Evolutionary conservation across 1,140 invertebrate genomes (phyloP).

Genomic region (Formica selysi): DNA sequence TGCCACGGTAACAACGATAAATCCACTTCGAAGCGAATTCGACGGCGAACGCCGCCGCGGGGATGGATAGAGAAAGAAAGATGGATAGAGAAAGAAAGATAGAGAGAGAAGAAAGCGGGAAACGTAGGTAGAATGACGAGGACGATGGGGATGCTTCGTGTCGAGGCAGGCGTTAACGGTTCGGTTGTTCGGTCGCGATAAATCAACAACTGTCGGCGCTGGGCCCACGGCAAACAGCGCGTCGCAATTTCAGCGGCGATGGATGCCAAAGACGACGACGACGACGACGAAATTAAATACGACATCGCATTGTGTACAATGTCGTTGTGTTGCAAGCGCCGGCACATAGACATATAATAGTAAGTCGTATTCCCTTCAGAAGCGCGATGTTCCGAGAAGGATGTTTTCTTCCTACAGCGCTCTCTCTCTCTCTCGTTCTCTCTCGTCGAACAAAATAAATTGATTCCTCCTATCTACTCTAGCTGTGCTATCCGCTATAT

Average conservation of each 20-base stretch:
- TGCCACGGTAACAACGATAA: constrained; percentile 64
- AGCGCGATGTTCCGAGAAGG: constrained; percentile 27
- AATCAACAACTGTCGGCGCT: constrained; percentile 70
- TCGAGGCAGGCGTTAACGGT: constrained; percentile 71
- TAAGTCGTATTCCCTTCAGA: constrained; percentile 30
- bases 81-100: background rate
- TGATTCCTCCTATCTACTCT: constrained; percentile 32
- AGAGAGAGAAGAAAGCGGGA: constrained; percentile 30
- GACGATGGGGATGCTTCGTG: constrained; percentile 63
- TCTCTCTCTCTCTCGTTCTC: background rate
- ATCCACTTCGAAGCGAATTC: constrained; percentile 63
- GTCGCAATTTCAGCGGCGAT: constrained; percentile 62
- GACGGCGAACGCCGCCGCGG: constrained; percentile 41
- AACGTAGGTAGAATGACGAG: constrained; percentile 48
- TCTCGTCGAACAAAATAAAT: constrained; percentile 32
- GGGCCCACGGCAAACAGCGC: constrained; percentile 68
- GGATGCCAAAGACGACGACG: constrained; percentile 62
- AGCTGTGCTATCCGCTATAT: constrained; percentile 8
- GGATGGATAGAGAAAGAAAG: constrained; percentile 14
- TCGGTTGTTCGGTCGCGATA: constrained; percentile 68
- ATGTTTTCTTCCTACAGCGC: constrained; percentile 33
- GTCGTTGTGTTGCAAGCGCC: constrained; percentile 19
- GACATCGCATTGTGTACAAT: constrained; percentile 55
- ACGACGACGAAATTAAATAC: constrained; percentile 66
- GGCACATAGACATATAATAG: constrained; percentile 40